These are phyloP conservation scores for Falco biarmicus DNA, from an alignment of 2,797 vertebrate genomes.

Conservation along the genomic window DNA sequence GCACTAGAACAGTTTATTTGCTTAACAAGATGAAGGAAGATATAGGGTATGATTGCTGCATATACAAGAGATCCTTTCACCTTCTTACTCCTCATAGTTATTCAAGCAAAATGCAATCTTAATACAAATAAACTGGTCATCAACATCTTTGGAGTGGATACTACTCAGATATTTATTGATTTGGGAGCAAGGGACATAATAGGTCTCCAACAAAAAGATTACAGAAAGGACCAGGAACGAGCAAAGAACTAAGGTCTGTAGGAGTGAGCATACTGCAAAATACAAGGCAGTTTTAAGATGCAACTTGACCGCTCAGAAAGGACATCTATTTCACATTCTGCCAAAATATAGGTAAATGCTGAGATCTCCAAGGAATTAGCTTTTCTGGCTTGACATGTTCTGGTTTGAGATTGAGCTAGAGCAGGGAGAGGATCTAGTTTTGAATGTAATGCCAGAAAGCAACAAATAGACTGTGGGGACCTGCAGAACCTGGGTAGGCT, in stretches of 20 bases:
- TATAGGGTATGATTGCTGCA: background rate
- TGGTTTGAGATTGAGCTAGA: background rate
- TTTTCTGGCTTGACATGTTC: background rate
- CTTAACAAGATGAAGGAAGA: background rate
- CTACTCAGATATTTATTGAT: background rate
- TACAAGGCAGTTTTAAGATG: background rate
- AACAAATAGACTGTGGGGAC: background rate
- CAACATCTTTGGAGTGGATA: background rate
- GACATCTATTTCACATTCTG: background rate
- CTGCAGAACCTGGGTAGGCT: background rate
- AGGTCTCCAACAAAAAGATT: background rate
- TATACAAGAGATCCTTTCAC: background rate
- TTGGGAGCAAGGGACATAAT: background rate
- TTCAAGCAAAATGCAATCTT: background rate
- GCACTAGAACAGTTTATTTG: rapidly evolving
- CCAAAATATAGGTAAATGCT: background rate
- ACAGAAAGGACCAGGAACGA: background rate
- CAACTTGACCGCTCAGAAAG: background rate
- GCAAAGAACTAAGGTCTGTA: background rate
- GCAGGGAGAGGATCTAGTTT: background rate
- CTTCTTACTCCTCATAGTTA: background rate
- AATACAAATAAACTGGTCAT: background rate
- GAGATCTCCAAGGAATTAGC: background rate
- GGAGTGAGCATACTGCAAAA: background rate
- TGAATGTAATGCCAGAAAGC: background rate